Percentiles rank a stretch among this genome's conserved stretches.
Conservation (phyloP, 2,888 invertebrate species). For the Ashinkailepas kermadecensis region DNA sequence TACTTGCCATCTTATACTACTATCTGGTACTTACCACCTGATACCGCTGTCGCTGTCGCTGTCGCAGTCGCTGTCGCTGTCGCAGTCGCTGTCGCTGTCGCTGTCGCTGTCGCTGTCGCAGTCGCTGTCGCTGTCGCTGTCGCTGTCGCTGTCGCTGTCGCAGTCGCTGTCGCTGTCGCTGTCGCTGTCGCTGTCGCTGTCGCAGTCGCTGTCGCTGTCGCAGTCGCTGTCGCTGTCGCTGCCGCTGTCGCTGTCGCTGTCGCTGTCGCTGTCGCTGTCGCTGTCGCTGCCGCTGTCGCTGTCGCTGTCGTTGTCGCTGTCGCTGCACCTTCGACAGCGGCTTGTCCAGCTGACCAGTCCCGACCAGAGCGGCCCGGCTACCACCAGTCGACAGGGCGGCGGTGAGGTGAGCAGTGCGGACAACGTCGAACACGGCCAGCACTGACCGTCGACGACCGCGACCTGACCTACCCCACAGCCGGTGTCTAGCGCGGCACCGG, state of each 20-base stretch:
- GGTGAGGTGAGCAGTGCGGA: neutral
- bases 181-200: conserved; percentile 16
- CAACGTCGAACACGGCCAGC: neutral
- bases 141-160: too few species aligned
- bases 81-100: too few species aligned
- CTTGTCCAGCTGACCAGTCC: neutral
- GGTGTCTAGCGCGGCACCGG: too few species aligned
- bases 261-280: neutral
- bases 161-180: conserved; percentile 8
- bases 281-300: neutral
- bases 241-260: conserved; percentile 7
- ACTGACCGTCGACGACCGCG: too few species aligned
- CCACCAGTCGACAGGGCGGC: neutral
- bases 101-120: too few species aligned
- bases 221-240: conserved; percentile 8
- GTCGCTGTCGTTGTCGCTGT: neutral
- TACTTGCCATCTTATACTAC: too few species aligned
- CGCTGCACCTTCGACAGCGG: neutral
- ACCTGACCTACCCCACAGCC: too few species aligned
- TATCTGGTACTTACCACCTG: too few species aligned
- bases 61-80: too few species aligned
- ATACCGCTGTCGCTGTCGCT: too few species aligned
- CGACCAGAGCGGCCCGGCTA: neutral
- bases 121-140: too few species aligned
- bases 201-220: conserved; percentile 7